A percentile compares a stretch with the other conserved stretches of the same genome.
Conservation (phyloP, 2,113 vertebrate species). For the Halcyon senegalensis region DNA sequence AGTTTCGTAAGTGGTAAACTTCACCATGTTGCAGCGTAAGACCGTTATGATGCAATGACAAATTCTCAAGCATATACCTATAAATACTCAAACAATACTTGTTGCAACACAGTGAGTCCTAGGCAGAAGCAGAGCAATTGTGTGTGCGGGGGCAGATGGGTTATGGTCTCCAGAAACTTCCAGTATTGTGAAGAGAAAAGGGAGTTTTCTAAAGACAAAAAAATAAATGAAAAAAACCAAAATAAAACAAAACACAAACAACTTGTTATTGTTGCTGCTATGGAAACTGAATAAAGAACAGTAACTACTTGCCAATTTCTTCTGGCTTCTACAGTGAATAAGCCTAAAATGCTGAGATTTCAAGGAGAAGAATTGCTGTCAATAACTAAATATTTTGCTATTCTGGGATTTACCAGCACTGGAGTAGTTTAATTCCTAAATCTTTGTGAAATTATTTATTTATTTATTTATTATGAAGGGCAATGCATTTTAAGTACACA, state of each 20-base stretch:
- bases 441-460: not conserved
- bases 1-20: not conserved
- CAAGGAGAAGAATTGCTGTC: not conserved
- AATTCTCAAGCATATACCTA: not conserved
- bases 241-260: not conserved
- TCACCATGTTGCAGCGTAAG: not conserved
- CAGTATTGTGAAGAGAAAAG: not conserved
- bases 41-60: not conserved
- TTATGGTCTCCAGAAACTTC: not conserved
- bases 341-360: conserved; percentile 35
- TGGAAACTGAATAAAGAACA: conserved; percentile 48
- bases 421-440: not conserved
- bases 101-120: not conserved
- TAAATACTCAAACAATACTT: not conserved
- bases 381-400: conserved; percentile 35
- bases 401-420: not conserved
- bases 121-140: not conserved
- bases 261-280: conserved; percentile 14
- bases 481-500: not conserved
- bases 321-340: not conserved
- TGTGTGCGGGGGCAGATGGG: not conserved
- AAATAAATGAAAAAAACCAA: not conserved
- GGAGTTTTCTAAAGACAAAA: not conserved
- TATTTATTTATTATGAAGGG: not conserved
- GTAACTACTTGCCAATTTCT: conserved; percentile 12